Base-by-base conservation (phyloP, 2,797 vertebrate genomes). In the Triplophysa bombifrons region DNA sequence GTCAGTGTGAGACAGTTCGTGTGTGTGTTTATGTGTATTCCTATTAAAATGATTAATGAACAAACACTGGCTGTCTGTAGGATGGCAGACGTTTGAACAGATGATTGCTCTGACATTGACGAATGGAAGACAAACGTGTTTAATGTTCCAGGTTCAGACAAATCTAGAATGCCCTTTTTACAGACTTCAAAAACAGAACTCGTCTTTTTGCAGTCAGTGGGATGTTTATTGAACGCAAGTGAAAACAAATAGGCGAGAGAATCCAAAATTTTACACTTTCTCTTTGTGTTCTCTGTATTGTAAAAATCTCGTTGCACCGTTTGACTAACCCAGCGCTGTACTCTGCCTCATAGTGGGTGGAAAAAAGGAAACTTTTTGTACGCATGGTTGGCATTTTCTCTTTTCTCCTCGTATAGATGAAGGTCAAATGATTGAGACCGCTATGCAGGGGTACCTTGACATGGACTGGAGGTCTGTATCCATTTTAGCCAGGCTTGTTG, bases 31-130 rank as follows among this genome's bases (percentile, higher is more conserved):
- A 16, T 41, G 50, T 53, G 73, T 66, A 25, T 71, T 71, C 27
- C 53, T 27, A 75, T 73, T 74, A 69, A 68, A 68, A 83, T 63
- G 50, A 63, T 72, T 63, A 72, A 69, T 65, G 64, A 82, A 67
- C 75, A 67, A 84, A 80, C n/a, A 58, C 67, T 88, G 87, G 82
- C 84, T 14, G 86, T 84, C 85, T 81, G 73, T 78, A 77, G 58
- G 27, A 17, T 65, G 85, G 80, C 90, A 91, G 88, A 90, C 90
- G 88, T 84, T 83, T n/a, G 58, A 86, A 81, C 90, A 90, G 88
- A 90, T 90, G 87, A 91, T 85, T 74, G 78, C 73, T 65, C 63
- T 84, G 86, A 87, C 88, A 86, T 88, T 91, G 85, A 88, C 86
- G 70, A 51, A 79, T 73, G 50, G 74, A 88, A 88, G 76, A 81